Base-by-base conservation (phyloP, 2,888 invertebrate genomes). In the Sesia apiformis region DNA sequence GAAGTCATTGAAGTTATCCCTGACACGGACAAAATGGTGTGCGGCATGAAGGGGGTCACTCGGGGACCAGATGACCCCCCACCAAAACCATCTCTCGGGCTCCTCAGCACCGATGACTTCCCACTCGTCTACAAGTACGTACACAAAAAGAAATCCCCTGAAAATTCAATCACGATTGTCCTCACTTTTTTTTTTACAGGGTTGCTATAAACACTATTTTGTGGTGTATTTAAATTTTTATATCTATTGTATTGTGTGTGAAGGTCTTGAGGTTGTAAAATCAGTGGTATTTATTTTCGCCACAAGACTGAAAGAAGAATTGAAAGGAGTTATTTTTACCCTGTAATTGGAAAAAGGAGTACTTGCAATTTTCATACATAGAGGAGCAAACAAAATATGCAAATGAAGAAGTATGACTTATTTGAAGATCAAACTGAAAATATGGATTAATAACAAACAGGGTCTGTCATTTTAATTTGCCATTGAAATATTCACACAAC, bases 1-100 rank as follows among this genome's bases (percentile, higher is more conserved):
- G 96, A 96, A 91, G 94, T 96, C 53, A 91, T 96, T 70, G 96
- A 95, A 91, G 94, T 96, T 61, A 95, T 94, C 77, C 93, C 95
- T 52, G 96, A 96, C 80, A 93, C 94, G 55, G 96, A 96, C 88
- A 96, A 96, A 90, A 93, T 97, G 90, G 93, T 94, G 68, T 93
- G 95, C 80, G 95, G 96, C 80, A 95, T 96, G 95, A 94, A 95
- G 84, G 95, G 95, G 60, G 90, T 93, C 64, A 92, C 94, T 65
- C 91, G 93, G 70, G 91, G 91, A 60, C 91, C 93, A 39, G 92
- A 93, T 69, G 93, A 93, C 72, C 93, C 94, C 57, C 92, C 92
- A 63, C 92, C 93, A 67, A 93, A 93, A 79, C 92, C 94, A 59
- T 92, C 94, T 60, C 91, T 96, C 62, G 97, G 97, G 63, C 92